Conservation (phyloP, 2,113 vertebrate genomes). For the Otis tarda region DNA sequence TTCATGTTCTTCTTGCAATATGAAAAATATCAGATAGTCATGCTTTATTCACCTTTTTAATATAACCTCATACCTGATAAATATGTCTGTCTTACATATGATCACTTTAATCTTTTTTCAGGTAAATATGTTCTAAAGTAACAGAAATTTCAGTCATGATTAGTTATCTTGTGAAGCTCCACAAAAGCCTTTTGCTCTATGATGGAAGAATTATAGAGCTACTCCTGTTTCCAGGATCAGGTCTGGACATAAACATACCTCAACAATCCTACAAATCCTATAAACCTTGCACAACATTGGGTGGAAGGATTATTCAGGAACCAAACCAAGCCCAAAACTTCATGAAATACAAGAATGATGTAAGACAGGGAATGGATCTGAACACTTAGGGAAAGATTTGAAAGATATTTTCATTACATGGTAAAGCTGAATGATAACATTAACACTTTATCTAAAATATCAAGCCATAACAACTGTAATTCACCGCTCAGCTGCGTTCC, state of each 20-base stretch:
- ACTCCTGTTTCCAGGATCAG: background rate
- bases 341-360: background rate
- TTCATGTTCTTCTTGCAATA: background rate
- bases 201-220: background rate
- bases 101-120: fast-evolving
- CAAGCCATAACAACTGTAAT: background rate
- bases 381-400: background rate
- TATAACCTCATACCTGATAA: background rate
- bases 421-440: background rate
- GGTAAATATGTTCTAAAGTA: background rate
- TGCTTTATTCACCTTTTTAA: background rate
- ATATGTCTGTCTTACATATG: background rate
- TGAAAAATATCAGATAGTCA: background rate
- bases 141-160: background rate
- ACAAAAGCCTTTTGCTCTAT: background rate
- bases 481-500: background rate
- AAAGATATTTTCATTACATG: background rate
- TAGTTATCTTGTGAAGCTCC: background rate
- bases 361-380: background rate
- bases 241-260: background rate
- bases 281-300: fast-evolving
- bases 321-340: background rate
- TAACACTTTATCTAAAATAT: background rate
- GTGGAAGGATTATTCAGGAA: background rate
- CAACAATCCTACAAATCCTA: background rate